phyloP scores from a whole-genome alignment of 2,888 invertebrate genomes.

The Amphimallon solstitiale region DNA sequence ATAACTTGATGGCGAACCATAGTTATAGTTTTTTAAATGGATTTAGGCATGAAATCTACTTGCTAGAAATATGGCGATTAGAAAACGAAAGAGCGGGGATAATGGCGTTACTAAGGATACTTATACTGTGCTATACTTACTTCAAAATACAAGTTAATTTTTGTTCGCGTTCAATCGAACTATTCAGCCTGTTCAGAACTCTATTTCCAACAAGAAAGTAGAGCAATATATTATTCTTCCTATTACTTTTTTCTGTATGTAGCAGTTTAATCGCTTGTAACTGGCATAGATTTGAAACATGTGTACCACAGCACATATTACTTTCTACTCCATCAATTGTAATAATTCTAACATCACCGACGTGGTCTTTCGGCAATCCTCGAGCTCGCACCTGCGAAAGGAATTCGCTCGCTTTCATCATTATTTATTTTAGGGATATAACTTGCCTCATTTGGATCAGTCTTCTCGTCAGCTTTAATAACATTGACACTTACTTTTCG shows the following conservation, averaged over 20 bases:
- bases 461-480: conserved; percentile 64
- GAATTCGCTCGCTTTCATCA: neutral
- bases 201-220: conserved; percentile 80
- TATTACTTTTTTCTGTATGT: conserved; percentile 77
- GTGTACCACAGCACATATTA: conserved; percentile 91
- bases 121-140: conserved; percentile 64
- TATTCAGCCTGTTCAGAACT: conserved; percentile 70
- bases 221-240: conserved; percentile 71
- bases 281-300: conserved; percentile 79
- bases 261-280: conserved; percentile 75
- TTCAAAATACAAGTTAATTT: conserved; percentile 75
- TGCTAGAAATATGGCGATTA: no score
- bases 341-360: conserved; percentile 79
- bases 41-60: no score
- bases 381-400: conserved; percentile 70
- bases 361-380: conserved; percentile 83
- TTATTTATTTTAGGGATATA: no score
- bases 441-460: conserved; percentile 48
- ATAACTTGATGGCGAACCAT: no score
- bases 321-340: conserved; percentile 80
- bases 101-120: neutral
- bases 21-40: no score
- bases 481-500: conserved; percentile 72
- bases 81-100: no score
- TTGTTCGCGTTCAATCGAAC: conserved; percentile 74